phyloP scores from a whole-genome alignment of 2,113 vertebrate genomes.

The Perca fluviatilis region DNA sequence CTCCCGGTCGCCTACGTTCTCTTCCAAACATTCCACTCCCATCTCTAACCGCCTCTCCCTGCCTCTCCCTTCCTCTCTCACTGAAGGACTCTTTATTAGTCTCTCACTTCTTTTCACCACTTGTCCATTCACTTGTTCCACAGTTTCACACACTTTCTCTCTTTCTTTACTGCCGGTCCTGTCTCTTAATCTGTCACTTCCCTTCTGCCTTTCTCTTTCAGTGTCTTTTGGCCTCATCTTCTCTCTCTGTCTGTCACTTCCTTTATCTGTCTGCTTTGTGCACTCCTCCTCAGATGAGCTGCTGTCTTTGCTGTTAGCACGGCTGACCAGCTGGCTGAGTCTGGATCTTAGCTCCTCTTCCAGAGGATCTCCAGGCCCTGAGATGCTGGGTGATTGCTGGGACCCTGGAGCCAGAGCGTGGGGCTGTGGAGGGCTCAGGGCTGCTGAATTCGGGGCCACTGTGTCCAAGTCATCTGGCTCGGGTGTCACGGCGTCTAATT shows the following conservation, averaged over 20 bases:
- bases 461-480: slow-evolving; percentile 70
- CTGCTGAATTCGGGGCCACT: slow-evolving; percentile 54
- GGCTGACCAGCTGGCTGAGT: slow-evolving; percentile 85
- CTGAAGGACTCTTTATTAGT: slow-evolving; percentile 36
- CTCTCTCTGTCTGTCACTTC: slow-evolving; percentile 67
- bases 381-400: slow-evolving; percentile 38
- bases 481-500: slow-evolving; percentile 63
- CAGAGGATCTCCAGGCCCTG: slow-evolving; percentile 56
- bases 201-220: slow-evolving; percentile 59
- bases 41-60: slow-evolving; percentile 50
- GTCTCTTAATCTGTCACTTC: slow-evolving; percentile 52
- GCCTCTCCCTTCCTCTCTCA: slow-evolving; percentile 45
- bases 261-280: slow-evolving; percentile 66
- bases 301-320: slow-evolving; percentile 86
- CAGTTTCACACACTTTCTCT: slow-evolving; percentile 45
- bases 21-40: slow-evolving; percentile 53
- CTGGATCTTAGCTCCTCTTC: slow-evolving; percentile 86
- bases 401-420: slow-evolving; percentile 72
- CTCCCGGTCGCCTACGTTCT: slow-evolving; percentile 42
- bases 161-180: slow-evolving; percentile 7
- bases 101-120: slow-evolving; percentile 59
- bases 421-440: slow-evolving; percentile 33
- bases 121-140: slow-evolving; percentile 55
- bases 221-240: slow-evolving; percentile 42
- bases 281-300: slow-evolving; percentile 88